Conservation (phyloP, 1,140 invertebrate genomes). For the Drosophila obscura region DNA sequence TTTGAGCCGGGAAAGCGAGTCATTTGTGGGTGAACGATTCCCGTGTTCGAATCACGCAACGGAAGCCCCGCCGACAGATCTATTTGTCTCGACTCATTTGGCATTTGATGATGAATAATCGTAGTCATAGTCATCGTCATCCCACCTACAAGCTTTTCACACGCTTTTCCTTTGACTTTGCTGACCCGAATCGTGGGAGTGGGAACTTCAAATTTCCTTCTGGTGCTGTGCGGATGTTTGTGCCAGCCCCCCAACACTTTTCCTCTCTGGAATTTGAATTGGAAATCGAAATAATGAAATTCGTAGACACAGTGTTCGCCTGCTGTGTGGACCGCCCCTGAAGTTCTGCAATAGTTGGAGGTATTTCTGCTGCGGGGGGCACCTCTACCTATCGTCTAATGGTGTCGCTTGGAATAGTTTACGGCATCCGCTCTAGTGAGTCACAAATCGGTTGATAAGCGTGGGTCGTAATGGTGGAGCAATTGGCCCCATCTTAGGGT, state of each 20-base stretch:
- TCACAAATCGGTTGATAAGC: constrained; percentile 28
- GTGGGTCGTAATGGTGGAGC: constrained; percentile 17
- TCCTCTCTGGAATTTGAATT: constrained; percentile 25
- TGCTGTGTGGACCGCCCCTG: constrained; percentile 66
- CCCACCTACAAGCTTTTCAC: constrained; percentile 32
- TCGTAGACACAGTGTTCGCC: not conserved
- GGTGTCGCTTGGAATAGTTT: constrained; percentile 36
- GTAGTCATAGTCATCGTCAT: constrained; percentile 7
- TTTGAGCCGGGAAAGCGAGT: not conserved
- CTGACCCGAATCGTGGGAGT: constrained; percentile 25
- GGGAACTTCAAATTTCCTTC: constrained; percentile 21
- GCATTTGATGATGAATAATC: constrained; percentile 24
- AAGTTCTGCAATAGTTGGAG: constrained; percentile 17
- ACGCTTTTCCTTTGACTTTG: constrained; percentile 24
- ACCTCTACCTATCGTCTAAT: constrained; percentile 9
- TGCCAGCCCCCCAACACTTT: not conserved
- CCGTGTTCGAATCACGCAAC: not conserved
- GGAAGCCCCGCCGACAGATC: constrained; percentile 46
- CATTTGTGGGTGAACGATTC: not conserved
- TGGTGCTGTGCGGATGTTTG: not conserved
- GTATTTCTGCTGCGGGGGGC: constrained; percentile 12
- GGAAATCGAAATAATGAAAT: constrained; percentile 19
- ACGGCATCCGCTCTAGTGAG: constrained; percentile 51
- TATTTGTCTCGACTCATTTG: constrained; percentile 16
- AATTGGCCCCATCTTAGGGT: not conserved